These are phyloP conservation scores for Telmatherina bonti DNA, from an alignment of 2,797 vertebrate genomes.

Conservation along the genomic window DNA sequence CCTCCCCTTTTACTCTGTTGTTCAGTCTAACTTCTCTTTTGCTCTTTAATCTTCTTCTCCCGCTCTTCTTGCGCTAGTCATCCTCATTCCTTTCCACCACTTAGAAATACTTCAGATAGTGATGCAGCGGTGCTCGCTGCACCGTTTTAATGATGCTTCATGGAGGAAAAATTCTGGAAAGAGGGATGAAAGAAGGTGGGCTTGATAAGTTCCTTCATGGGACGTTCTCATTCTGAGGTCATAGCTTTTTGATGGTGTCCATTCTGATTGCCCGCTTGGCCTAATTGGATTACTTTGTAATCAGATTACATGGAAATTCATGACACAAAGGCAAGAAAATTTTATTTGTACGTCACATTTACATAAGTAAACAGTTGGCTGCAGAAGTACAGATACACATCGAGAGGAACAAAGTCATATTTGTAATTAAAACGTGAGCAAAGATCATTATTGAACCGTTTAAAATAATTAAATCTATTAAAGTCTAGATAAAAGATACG, in stretches of 20 bases:
- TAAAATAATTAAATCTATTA: too few species aligned
- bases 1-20: slow-evolving; percentile 30
- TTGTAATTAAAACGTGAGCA: too few species aligned
- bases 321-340: too few species aligned
- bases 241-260: slow-evolving; percentile 79
- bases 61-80: slow-evolving; percentile 37
- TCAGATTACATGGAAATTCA: too few species aligned
- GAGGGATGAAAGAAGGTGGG: slow-evolving; percentile 19
- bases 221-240: slow-evolving; percentile 21
- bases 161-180: slow-evolving; percentile 3
- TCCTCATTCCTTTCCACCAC: slow-evolving; percentile 1
- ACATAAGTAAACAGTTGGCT: too few species aligned
- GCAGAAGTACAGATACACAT: too few species aligned
- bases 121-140: not conserved
- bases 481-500: too few species aligned
- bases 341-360: too few species aligned
- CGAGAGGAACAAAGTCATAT: too few species aligned
- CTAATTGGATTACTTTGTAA: too few species aligned
- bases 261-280: slow-evolving; percentile 79
- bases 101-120: slow-evolving; percentile 2
- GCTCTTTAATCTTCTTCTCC: slow-evolving; percentile 27
- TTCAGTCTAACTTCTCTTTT: slow-evolving; percentile 37
- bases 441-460: too few species aligned
- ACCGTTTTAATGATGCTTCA: not conserved
- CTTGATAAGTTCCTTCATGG: not conserved